Base-by-base conservation (phyloP, 2,113 vertebrate species). In the Ptychochromis oligacanthus region DNA sequence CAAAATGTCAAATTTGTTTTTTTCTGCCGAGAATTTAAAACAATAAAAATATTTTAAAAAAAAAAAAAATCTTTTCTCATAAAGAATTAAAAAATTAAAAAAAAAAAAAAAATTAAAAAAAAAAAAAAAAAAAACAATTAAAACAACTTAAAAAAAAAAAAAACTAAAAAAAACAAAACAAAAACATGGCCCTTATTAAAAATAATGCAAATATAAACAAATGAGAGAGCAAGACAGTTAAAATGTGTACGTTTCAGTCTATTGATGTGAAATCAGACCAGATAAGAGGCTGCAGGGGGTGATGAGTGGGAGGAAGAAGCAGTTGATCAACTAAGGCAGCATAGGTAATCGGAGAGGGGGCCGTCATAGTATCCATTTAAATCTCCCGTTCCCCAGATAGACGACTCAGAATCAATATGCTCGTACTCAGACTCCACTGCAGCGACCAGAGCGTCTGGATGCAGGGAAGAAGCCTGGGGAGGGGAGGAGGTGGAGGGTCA, bases 381-480 rank as follows among this genome's bases (percentile, higher is more conserved):
- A 94, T 85, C 88, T 91, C 81, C 90, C n/a, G 82, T 85, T 92
- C 91, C 92, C 89, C 82, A 87, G 92, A 95, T 82, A 92, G 91
- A 90, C 43, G 76, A 93, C 79, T 87, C 91, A 77, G 67, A 93
- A 95, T 95, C 95, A 90, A 96, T 96, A 94, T 6, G 58, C 77
- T 83, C 82, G 75, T 92, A 88, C 87, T 91, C 91, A 91, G 89
- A 90, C 87, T 92, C 89, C 88, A 84, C 84, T 85, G 84, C 82
- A 87, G 85, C 67, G 82, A 76, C 87, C 79, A 61, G 60, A 34
- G 52, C 54, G 87, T 89, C 91, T 90, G 84, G 65, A 20, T 55
- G 70, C 7, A 62, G 40, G 54, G 77, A 49, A 67, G 54, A 36
- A 20, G 49, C 17, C 52, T 4, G 40, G 46, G 52, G 56, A 24